Conservation (phyloP, 1,140 invertebrate genomes). For the Mamestra configurata region DNA sequence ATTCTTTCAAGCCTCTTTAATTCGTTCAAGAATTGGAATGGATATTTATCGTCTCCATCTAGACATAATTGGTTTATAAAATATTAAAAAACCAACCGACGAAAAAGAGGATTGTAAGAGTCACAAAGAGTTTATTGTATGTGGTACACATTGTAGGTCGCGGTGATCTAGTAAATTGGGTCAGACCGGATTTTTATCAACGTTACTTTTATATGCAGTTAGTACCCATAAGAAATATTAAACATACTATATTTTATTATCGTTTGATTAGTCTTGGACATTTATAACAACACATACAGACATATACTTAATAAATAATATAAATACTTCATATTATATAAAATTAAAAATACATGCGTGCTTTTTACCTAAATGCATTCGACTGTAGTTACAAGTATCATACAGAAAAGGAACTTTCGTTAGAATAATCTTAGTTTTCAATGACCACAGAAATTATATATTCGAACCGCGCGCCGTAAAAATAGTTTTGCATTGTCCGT, state of each 20-base stretch:
- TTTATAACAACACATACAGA: conserved; percentile 32
- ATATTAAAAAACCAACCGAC: conserved; percentile 20
- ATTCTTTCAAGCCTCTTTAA: conserved; percentile 48
- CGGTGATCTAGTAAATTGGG: conserved; percentile 34
- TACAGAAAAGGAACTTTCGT: conserved; percentile 47
- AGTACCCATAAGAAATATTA: conserved; percentile 17
- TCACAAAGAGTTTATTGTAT: not conserved
- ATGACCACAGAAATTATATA: not conserved
- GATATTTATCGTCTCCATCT: conserved; percentile 46
- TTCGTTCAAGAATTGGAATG: conserved; percentile 41
- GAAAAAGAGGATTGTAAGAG: conserved; percentile 46
- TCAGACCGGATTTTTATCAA: conserved; percentile 43
- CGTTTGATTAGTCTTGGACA: conserved; percentile 27
- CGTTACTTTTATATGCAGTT: conserved; percentile 18
- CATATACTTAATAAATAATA: conserved; percentile 15
- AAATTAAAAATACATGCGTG: conserved; percentile 21
- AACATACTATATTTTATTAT: conserved; percentile 24
- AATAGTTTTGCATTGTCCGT: conserved; percentile 3
- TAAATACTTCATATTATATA: conserved; percentile 10
- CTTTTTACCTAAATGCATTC: conserved; percentile 23
- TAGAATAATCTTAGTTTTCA: conserved; percentile 7
- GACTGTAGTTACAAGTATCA: not conserved
- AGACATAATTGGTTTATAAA: conserved; percentile 42
- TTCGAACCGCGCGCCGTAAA: not conserved
- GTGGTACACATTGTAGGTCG: conserved; percentile 12